Conservation (phyloP, 2,797 vertebrate genomes). For the Cryptoblepharus egeriae region DNA sequence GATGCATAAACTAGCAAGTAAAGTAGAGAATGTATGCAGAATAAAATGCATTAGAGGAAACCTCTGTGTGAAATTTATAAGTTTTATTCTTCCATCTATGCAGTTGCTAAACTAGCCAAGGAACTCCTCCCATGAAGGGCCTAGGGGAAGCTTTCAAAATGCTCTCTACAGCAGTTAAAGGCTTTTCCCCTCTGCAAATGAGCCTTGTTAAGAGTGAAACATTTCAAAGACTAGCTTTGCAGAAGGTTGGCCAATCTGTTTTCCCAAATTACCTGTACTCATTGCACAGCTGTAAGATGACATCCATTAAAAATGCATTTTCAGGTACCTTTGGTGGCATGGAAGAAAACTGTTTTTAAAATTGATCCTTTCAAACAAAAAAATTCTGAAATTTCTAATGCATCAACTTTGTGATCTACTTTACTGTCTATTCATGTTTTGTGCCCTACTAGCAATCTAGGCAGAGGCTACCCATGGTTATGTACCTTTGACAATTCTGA, state of each 20-base stretch:
- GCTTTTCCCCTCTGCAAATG: not conserved
- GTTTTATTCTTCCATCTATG: slow-evolving; percentile 41
- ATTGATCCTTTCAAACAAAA: not conserved
- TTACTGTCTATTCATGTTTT: not conserved
- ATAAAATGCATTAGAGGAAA: slow-evolving; percentile 62
- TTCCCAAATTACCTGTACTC: not conserved
- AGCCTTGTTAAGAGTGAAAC: not conserved
- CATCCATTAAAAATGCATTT: not conserved
- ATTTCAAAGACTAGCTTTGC: not conserved
- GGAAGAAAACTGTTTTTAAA: not conserved
- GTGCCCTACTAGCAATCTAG: not conserved
- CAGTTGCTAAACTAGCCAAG: slow-evolving; percentile 44
- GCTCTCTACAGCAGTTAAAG: not conserved
- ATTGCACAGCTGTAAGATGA: not conserved
- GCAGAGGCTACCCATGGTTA: not conserved
- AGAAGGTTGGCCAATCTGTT: not conserved
- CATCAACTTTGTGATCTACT: not conserved
- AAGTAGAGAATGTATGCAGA: slow-evolving; percentile 33
- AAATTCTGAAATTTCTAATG: not conserved
- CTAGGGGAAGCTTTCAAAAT: not conserved
- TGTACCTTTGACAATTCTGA: not conserved
- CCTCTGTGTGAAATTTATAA: slow-evolving; percentile 56
- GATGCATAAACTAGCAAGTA: too few relatives aligned
- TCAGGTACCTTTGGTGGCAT: not conserved
- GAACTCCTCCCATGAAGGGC: not conserved